Evolutionary conservation across 2,888 invertebrate genomes (phyloP).

Genomic region (Eilema depressum): DNA sequence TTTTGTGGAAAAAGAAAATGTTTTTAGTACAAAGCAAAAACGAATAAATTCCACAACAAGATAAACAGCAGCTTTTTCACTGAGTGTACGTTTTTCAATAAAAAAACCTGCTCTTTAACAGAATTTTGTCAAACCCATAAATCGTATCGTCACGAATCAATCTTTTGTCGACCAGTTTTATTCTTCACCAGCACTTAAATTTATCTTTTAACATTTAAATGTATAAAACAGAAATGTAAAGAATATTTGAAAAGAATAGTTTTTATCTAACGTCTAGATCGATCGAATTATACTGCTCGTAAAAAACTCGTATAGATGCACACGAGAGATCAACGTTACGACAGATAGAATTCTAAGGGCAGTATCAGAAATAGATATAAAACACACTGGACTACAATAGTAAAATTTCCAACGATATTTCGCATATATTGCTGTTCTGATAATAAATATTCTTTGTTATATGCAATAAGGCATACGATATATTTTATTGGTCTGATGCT

Average conservation of each 20-base stretch:
- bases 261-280: slow-evolving; percentile 8
- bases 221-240: slow-evolving; percentile 7
- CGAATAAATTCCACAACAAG: too few species aligned
- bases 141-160: slow-evolving; percentile 2
- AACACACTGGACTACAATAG: slow-evolving; percentile 3
- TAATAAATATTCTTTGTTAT: neutral
- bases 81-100: too few species aligned
- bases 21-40: too few species aligned
- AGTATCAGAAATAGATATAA: slow-evolving; percentile 1
- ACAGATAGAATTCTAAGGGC: neutral
- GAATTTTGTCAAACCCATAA: neutral
- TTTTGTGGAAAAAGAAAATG: too few species aligned
- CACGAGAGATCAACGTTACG: slow-evolving; percentile 1
- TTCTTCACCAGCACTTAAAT: neutral
- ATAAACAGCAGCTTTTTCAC: too few species aligned
- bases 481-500: neutral
- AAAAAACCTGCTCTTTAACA: too few species aligned
- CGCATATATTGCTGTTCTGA: neutral
- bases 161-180: neutral
- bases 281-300: slow-evolving; percentile 3
- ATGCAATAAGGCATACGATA: neutral
- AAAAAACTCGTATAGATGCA: slow-evolving; percentile 11
- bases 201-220: neutral
- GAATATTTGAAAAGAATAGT: slow-evolving; percentile 11
- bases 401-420: neutral